A percentile compares a stretch with the other conserved stretches of the same genome.
Evolutionary conservation across 2,113 vertebrate species (phyloP).

Genomic region (Heloderma charlesbogerti): DNA sequence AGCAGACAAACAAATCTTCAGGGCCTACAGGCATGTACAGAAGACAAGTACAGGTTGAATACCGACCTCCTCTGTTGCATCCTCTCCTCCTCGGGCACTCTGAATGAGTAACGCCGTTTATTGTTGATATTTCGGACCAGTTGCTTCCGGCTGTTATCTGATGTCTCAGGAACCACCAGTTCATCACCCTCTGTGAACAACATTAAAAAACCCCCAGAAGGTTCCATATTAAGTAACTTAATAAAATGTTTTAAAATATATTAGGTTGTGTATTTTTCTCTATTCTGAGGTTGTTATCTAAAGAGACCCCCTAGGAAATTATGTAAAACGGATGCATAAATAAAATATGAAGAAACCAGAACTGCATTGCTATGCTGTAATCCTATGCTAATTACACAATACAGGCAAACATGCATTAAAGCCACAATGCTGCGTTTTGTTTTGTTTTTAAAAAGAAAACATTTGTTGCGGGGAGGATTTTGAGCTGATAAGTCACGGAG

Average conservation of each 20-base stretch:
- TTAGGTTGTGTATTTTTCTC: not conserved
- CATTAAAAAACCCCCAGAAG: not conserved
- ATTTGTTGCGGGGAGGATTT: no score
- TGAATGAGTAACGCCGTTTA: conserved; percentile 96
- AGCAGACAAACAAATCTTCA: conserved; percentile 37
- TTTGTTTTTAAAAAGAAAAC: not conserved
- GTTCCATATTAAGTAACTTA: not conserved
- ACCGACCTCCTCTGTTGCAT: conserved; percentile 94
- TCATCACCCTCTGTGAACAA: conserved; percentile 92
- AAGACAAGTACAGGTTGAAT: conserved; percentile 44
- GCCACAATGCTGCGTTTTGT: not conserved
- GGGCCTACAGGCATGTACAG: conserved; percentile 36
- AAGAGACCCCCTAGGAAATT: not conserved
- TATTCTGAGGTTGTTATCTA: not conserved
- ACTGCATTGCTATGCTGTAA: not conserved
- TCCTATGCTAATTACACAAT: not conserved
- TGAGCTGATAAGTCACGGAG: not conserved
- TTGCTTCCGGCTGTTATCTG: conserved; percentile 97
- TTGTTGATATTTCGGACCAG: conserved; percentile 98
- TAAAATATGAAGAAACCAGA: not conserved
- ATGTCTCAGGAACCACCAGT: conserved; percentile 95
- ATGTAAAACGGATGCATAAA: not conserved
- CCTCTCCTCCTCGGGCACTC: conserved; percentile 95
- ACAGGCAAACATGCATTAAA: not conserved
- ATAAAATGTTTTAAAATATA: not conserved